Percentiles rank a stretch among this genome's conserved stretches.
phyloP scores from a whole-genome alignment of 2,797 vertebrate genomes.

The Ictinia mississippiensis region DNA sequence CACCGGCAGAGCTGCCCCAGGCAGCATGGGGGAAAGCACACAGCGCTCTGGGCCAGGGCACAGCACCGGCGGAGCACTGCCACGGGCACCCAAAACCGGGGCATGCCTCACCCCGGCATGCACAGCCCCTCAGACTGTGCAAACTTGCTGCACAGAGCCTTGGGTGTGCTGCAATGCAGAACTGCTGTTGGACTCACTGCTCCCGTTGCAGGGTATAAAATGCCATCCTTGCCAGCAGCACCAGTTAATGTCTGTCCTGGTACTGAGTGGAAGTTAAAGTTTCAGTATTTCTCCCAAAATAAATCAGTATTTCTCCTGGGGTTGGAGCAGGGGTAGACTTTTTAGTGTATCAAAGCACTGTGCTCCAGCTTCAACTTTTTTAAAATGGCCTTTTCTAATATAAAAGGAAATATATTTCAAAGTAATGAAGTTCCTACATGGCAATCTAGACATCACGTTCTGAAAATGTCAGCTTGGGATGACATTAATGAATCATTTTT shows the following conservation, averaged over 20 bases:
- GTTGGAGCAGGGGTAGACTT: not conserved
- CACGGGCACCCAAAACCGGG: not conserved
- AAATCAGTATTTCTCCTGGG: not conserved
- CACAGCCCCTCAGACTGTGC: not conserved
- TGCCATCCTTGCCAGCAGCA: not conserved
- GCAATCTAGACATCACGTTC: not conserved
- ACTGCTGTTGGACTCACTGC: not conserved
- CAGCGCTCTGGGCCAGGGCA: not conserved
- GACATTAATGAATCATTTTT: not conserved
- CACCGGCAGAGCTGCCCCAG: not conserved
- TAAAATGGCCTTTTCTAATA: not conserved
- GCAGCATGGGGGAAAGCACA: not conserved
- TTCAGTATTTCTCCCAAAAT: not conserved
- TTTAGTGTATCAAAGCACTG: not conserved
- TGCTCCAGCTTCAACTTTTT: not conserved
- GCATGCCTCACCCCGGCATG: not conserved
- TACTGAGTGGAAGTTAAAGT: not conserved
- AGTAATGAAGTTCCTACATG: not conserved
- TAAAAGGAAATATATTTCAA: not conserved
- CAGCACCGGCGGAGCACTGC: not conserved
- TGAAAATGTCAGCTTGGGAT: not conserved
- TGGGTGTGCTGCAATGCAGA: not conserved
- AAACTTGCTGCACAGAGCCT: not conserved
- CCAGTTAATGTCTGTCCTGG: not conserved
- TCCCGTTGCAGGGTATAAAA: fast-evolving